A percentile compares a stretch with the other conserved stretches of the same genome.
Conservation (phyloP, 1,140 invertebrate genomes). For the Formica selysi region DNA sequence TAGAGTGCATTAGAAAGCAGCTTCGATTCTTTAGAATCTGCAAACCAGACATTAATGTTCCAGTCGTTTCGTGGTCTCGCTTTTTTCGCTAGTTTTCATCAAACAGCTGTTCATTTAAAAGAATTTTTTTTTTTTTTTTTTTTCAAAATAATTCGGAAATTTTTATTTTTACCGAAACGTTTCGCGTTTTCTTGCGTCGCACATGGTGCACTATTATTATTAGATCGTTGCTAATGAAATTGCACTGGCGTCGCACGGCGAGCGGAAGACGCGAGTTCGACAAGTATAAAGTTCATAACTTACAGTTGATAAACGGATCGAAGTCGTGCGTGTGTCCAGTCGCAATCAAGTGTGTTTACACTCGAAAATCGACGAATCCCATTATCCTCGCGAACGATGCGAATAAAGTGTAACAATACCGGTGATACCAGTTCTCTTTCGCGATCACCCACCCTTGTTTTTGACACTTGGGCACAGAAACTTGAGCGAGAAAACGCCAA, state of each 20-base stretch:
- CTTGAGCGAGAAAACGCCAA: background rate
- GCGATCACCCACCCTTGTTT: background rate
- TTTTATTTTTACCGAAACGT: conserved; percentile 21
- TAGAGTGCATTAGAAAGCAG: conserved; percentile 17
- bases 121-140: too few species aligned
- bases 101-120: background rate
- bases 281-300: conserved; percentile 19
- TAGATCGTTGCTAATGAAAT: conserved; percentile 24
- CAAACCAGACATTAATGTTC: background rate
- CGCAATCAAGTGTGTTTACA: background rate
- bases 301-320: background rate
- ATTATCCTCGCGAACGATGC: background rate
- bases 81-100: background rate
- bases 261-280: background rate
- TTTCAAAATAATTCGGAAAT: conserved; percentile 3
- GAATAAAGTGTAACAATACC: too few species aligned
- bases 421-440: too few species aligned
- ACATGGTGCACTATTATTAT: conserved; percentile 30
- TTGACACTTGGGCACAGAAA: background rate
- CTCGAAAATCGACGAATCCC: background rate
- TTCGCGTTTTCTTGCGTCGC: conserved; percentile 9
- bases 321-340: background rate
- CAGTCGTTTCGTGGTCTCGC: background rate
- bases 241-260: background rate
- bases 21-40: conserved; percentile 10